Base-by-base conservation (phyloP, 2,888 invertebrate species). In the Siphlonurus alternatus region DNA sequence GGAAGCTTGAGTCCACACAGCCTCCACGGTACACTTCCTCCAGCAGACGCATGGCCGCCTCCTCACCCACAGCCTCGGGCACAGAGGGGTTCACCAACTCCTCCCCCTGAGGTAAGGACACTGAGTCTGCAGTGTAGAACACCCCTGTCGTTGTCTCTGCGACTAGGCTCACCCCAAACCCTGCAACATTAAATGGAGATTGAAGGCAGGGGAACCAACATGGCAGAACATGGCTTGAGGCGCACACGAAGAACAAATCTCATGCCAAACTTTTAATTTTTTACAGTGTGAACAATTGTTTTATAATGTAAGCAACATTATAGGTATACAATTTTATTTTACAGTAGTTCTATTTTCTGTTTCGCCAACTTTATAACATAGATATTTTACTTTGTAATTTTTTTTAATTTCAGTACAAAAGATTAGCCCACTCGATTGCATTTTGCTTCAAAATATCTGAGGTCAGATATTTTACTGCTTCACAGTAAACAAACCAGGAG, bases 21-120 rank as follows among this genome's bases (percentile, higher is more conserved):
- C 98, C 98, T 24, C 93, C 95, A 61, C 90, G 80, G 73, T 87
- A 88, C 64, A 99, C 87, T 80, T 98, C 96, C 72, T 95, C 90
- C 20, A 98, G 75, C 2, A 99, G 77, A 66, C 83, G 79, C 71
- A 84, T 81, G 0, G 94, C 95, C 23, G 90, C 91, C 71, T 86
- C 82, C 68, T 78, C 80, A 0, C 97, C 99, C 15, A 99, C 73
- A 69, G 98, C 96, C 76, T 99, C 99, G 0, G 99, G 94, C 18
- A 94, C 78, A 0, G 85, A 82, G 1, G 83, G 83, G 63, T 86
- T 81, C 10, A 77, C 75, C n/a, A n/a, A n/a, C 19, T 82, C 83
- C 5, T 75, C 70, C 23, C 71, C 71, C 7, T 64, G 23, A 1
- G 65, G 66, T 25, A 65, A 65, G 24, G 77, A 77, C 66, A 73